Evolutionary conservation across 2,113 vertebrate genomes (phyloP).

Genomic region (Passer montanus): DNA sequence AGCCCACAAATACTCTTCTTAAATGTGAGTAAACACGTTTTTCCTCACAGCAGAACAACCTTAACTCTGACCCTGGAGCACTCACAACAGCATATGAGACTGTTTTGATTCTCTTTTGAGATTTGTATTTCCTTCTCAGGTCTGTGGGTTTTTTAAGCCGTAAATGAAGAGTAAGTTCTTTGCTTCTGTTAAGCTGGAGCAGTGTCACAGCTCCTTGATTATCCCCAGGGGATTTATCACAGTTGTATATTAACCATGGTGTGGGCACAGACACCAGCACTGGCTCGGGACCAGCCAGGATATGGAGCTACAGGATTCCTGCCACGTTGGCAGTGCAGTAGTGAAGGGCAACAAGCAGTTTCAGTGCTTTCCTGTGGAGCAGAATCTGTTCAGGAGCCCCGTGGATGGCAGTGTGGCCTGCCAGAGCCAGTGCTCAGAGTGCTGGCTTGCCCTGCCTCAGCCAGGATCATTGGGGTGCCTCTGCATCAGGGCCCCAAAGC

Average conservation of each 20-base stretch:
- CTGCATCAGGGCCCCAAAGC: rapidly evolving
- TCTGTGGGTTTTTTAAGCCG: background rate
- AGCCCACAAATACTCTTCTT: background rate
- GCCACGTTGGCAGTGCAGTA: background rate
- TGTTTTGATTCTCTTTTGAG: background rate
- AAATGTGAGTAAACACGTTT: background rate
- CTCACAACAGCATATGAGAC: background rate
- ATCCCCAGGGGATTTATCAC: background rate
- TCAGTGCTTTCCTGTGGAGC: background rate
- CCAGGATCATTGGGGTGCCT: background rate
- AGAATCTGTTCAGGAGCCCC: background rate
- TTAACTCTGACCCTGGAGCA: background rate
- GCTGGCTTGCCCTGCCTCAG: background rate
- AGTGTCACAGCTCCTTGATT: background rate
- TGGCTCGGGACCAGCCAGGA: background rate
- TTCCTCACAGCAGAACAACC: background rate
- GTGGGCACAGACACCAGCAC: background rate
- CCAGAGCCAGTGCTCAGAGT: background rate
- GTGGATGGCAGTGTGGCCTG: background rate
- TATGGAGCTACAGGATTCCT: background rate
- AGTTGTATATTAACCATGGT: background rate
- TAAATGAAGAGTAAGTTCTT: background rate
- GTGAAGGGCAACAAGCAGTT: background rate
- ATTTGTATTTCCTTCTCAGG: background rate
- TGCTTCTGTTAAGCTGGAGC: background rate